Percentiles rank a stretch among this genome's conserved stretches.
phyloP scores from a whole-genome alignment of 2,797 vertebrate species.

The Numenius phaeopus region DNA sequence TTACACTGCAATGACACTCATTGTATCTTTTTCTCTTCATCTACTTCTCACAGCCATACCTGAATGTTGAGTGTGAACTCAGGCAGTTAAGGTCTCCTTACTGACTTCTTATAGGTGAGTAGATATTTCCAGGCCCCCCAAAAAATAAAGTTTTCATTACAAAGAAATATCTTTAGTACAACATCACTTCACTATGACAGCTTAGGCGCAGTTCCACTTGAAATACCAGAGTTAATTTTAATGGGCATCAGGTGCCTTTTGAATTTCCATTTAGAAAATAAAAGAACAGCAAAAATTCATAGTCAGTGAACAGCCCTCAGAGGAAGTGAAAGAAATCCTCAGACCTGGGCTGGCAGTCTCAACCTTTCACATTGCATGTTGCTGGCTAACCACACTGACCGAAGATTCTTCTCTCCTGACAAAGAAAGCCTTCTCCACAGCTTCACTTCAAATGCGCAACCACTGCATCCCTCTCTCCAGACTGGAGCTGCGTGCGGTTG shows the following conservation, averaged over 20 bases:
- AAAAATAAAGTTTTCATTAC: not conserved
- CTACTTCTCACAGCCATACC: not conserved
- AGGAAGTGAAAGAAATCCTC: not conserved
- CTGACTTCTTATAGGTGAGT: not conserved
- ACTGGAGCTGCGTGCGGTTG: not conserved
- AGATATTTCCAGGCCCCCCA: not conserved
- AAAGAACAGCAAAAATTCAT: not conserved
- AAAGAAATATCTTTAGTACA: not conserved
- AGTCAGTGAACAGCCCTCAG: not conserved
- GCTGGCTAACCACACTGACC: not conserved
- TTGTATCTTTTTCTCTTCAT: not conserved
- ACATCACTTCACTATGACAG: not conserved
- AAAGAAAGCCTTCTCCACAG: not conserved
- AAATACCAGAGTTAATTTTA: not conserved
- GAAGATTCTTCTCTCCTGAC: not conserved
- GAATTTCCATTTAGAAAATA: not conserved
- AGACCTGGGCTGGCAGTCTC: not conserved
- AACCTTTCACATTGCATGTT: not conserved
- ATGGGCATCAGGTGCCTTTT: not conserved
- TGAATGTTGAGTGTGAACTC: not conserved
- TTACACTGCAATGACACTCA: not conserved
- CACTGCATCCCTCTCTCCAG: not conserved
- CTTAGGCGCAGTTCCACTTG: not conserved
- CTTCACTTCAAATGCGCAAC: not conserved
- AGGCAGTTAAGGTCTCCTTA: not conserved